Evolutionary conservation across 92 coral and sea anemone species (phyloP), one percentile per base, ranked within the genome.

Genomic region (Phymanthus crucifer): DNA sequence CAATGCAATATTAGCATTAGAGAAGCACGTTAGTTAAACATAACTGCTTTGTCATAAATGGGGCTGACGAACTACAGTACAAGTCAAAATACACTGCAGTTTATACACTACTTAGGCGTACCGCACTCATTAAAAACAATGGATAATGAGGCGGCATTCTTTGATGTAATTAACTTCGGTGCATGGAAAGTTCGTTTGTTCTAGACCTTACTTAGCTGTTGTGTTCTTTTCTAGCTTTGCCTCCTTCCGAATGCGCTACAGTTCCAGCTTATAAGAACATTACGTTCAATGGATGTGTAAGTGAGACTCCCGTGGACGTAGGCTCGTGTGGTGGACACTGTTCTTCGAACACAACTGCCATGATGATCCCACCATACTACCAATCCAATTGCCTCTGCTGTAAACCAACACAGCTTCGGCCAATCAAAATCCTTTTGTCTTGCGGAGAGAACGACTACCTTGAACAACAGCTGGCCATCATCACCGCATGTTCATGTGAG

Each of bases 271-370:
- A 83, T 71, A 73, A 35, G 72, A 87, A 87, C 77, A 78, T 87
- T 50, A 78, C 70, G 3, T 78, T 83, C 1, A 58, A 83, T 23
- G 84, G 81, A 2, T 87, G 91, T 74, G 70, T 57, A 6, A 87
- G 78, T 43, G 40, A 80, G 29, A 68, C 29, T 29, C 87, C 91
- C 6, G 48, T 87, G 34, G 78, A 85, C 75, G 73, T 87, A 17
- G 88, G 91, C 67, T 65, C 91, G 19, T 87, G 91, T 78, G 72
- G 54, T 8, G 91, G 91, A 0, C 75, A 83, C 70, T 87, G 91
- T 24, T 31, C 72, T 33, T 87, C 91, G 10, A 83, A 79, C 74
- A 78, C 91, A 24, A 78, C 82, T 17, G 85, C 91, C 6, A 18
- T 79, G 68, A 14, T 64, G 48, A 66, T 32, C 73, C 85, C 91